phyloP scores from a whole-genome alignment of 1,140 invertebrate species.

The Aphelinus certus region DNA sequence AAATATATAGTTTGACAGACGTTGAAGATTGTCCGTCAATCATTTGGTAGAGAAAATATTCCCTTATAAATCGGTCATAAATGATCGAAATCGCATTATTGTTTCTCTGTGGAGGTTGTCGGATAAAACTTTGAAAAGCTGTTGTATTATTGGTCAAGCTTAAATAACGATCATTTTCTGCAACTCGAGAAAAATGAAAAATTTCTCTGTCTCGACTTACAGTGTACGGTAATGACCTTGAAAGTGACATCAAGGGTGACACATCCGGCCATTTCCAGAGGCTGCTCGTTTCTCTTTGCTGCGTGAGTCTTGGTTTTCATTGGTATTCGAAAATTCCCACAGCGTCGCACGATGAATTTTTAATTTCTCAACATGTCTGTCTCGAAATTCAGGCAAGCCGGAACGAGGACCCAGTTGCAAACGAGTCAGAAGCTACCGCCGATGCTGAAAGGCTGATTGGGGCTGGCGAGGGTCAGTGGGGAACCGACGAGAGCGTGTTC shows the following conservation, averaged over 20 bases:
- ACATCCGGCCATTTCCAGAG: constrained; percentile 89
- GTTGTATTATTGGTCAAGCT: too few species aligned
- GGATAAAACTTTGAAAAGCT: not conserved
- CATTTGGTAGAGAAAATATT: too few species aligned
- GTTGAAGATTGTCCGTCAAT: too few species aligned
- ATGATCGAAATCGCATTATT: too few species aligned
- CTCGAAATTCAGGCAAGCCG: constrained; percentile 58
- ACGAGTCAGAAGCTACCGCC: constrained; percentile 72
- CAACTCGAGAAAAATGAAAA: not conserved
- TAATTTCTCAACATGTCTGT: not conserved
- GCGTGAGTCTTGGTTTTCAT: constrained; percentile 66
- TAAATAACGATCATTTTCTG: too few species aligned
- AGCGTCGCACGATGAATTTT: not conserved
- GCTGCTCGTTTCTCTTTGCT: constrained; percentile 78
- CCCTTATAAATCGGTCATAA: too few species aligned
- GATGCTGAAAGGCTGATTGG: constrained; percentile 77
- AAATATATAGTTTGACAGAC: too few species aligned
- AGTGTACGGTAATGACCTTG: constrained; percentile 83
- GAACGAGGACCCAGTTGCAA: constrained; percentile 68
- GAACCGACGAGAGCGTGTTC: constrained; percentile 88
- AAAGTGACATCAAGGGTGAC: constrained; percentile 84
- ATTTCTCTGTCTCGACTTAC: constrained; percentile 29
- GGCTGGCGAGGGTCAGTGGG: constrained; percentile 84
- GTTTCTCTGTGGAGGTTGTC: too few species aligned
- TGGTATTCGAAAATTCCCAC: too few species aligned